Percentiles rank a stretch among this genome's conserved stretches.
phyloP scores from a whole-genome alignment of 2,113 vertebrate species.

The Antechinus stuartii region DNA sequence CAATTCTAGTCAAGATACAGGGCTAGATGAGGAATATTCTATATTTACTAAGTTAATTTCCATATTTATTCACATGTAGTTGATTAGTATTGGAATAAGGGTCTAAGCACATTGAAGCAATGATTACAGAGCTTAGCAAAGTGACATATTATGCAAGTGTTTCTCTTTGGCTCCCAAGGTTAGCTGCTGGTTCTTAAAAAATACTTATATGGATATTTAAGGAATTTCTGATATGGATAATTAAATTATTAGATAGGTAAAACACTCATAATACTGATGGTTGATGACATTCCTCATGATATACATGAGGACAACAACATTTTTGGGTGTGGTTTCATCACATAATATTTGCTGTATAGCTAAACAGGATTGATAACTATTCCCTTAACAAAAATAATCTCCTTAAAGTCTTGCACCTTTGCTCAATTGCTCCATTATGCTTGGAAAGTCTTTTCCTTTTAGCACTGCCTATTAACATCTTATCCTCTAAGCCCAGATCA shows the following conservation, averaged over 20 bases:
- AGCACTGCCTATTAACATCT: not conserved
- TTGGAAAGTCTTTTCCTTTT: not conserved
- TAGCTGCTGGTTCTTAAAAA: slow-evolving; percentile 38
- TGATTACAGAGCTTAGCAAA: slow-evolving; percentile 3
- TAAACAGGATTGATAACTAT: not conserved
- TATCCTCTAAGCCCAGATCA: not conserved
- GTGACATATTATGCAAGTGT: not conserved
- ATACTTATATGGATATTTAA: not conserved
- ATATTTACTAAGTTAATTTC: slow-evolving; percentile 27
- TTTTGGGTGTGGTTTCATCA: not conserved
- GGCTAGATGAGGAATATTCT: slow-evolving; percentile 5
- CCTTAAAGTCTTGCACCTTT: not conserved
- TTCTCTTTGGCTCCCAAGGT: not conserved
- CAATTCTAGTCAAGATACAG: slow-evolving; percentile 4
- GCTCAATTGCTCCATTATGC: not conserved
- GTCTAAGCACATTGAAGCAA: not conserved
- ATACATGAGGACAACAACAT: not conserved
- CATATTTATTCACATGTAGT: slow-evolving; percentile 41
- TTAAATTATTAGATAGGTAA: not conserved
- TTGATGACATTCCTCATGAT: not conserved
- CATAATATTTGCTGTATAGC: not conserved
- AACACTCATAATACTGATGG: not conserved
- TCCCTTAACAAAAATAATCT: not conserved
- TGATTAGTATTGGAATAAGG: slow-evolving; percentile 4
- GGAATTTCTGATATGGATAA: not conserved